phyloP scores from a whole-genome alignment of 2,797 vertebrate species.

The Enteromius paludinosus region DNA sequence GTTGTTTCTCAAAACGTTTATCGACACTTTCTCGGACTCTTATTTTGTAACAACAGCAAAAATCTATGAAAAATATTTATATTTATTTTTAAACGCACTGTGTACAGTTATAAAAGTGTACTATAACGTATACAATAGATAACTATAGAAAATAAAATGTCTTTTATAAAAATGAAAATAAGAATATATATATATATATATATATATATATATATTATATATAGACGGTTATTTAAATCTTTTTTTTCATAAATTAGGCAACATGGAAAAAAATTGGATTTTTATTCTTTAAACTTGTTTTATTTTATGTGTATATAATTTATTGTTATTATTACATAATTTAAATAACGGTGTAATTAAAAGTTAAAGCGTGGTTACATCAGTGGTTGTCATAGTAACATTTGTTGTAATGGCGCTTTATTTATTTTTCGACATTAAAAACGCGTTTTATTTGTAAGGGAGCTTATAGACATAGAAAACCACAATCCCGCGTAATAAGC shows the following conservation, averaged over 20 bases:
- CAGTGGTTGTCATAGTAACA: slow-evolving; percentile 30
- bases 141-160: background rate
- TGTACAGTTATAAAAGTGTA: background rate
- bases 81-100: background rate
- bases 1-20: background rate
- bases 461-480: background rate
- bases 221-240: too few species aligned
- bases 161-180: background rate
- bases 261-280: background rate
- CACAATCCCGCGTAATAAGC: background rate
- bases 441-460: too few species aligned
- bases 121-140: background rate
- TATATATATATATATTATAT: too few species aligned
- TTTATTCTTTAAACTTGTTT: background rate
- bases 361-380: background rate
- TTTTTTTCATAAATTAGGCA: background rate
- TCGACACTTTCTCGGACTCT: background rate
- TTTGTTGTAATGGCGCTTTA: background rate
- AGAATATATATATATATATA: too few species aligned
- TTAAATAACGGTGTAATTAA: background rate
- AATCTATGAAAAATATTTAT: background rate
- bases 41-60: slow-evolving; percentile 13
- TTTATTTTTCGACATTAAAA: background rate
- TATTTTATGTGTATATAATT: background rate
- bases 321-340: background rate